Base-by-base conservation (phyloP, 1,140 invertebrate genomes). In the Intoshia linei region DNA sequence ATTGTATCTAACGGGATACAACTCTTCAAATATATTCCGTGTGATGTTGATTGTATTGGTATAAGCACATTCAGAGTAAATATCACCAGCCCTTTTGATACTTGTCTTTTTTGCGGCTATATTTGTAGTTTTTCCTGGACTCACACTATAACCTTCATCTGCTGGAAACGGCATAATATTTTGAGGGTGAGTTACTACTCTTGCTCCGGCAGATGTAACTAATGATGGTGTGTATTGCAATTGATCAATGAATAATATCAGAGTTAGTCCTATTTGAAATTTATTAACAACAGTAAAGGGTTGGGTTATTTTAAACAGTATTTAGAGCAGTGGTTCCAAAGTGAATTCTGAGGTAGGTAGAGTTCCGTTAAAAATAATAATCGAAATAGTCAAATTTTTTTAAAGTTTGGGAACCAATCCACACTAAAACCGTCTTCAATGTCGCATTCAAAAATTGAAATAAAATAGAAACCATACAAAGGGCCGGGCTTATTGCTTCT, bases 141-240 rank as follows among this genome's bases (percentile, higher is more conserved):
- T 38, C 3, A 59, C 42, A 20, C 50, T 50, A 19, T 59, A 43
- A 0, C 57, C 59, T 17, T 54, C 45, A 23, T 55, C 51, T 37
- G 57, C 55, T 0, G 57, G 54, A 27, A 58, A 52, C 0, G 57
- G 56, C 31, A 48, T 44, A 2, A 43, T 39, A 13, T 48, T 43
- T n/a, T 50, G 42, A 7, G 43, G 42, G 38, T 61, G 57, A 24
- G 59, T 43, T 2, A 53, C 38, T 7, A 62, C 46, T 30, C 54
- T 40, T 5, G 50, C 45, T 10, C 57, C 59, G 6, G 52, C 49
- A 18, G 41, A 20, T 6, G 27, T 34, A 4, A 22, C 34, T 20
- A 37, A 17, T 11, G 18, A 11, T 20, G 10, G 15, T n/a, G 30
- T 32, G 21, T 40, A 40, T 18, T 40, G 33, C 10, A n/a, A 17